Percentiles rank a stretch among this genome's conserved stretches.
Conservation (phyloP, 2,797 vertebrate genomes). For the Amniataba percoides region DNA sequence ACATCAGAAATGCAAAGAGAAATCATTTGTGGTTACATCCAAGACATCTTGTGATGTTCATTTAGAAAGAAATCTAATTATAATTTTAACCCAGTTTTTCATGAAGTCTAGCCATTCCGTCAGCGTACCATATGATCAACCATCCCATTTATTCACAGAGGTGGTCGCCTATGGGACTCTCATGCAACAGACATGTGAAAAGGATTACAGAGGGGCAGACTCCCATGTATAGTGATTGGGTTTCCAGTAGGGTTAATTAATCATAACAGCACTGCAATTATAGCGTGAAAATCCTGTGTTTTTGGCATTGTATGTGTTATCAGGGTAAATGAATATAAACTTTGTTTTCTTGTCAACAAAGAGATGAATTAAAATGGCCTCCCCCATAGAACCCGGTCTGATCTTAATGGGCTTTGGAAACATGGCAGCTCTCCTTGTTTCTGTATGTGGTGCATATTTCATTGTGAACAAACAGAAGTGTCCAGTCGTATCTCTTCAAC, state of each 20-base stretch:
- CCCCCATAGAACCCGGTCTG: background rate
- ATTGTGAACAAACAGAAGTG: background rate
- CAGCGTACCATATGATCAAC: background rate
- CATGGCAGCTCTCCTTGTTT: background rate
- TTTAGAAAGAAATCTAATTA: constrained; percentile 5
- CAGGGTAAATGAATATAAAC: background rate
- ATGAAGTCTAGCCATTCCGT: background rate
- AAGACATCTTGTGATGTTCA: background rate
- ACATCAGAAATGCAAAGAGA: background rate
- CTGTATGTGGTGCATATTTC: background rate
- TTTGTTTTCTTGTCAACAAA: background rate
- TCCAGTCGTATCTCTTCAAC: background rate
- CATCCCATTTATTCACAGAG: background rate
- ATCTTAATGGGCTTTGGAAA: background rate
- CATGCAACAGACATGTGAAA: constrained; percentile 9
- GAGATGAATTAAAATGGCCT: background rate
- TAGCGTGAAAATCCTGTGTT: background rate
- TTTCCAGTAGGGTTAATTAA: constrained; percentile 18
- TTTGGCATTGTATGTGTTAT: background rate
- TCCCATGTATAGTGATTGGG: background rate
- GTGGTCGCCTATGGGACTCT: background rate
- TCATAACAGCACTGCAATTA: constrained; percentile 28
- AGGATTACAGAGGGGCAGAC: background rate
- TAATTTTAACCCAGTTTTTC: background rate
- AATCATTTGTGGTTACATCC: background rate